Evolutionary conservation across 1,140 invertebrate species (phyloP).

Genomic region (Schlechtendalia chinensis): DNA sequence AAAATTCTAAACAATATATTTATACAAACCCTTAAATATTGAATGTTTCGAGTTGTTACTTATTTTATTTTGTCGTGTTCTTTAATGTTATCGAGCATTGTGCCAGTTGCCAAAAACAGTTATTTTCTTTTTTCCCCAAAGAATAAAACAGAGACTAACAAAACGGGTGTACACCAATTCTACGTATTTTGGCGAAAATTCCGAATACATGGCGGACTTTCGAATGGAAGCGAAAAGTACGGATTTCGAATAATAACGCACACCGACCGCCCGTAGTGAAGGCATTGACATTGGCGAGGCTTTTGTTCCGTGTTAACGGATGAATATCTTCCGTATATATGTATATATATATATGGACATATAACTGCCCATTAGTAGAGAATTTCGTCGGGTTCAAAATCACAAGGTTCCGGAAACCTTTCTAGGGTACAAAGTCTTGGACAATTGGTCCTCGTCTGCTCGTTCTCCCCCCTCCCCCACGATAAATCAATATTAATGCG

Average conservation of each 20-base stretch:
- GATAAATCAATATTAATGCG: background rate
- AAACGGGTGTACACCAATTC: background rate
- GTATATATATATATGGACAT: background rate
- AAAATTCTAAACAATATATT: background rate
- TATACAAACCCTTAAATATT: background rate
- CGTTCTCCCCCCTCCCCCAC: background rate
- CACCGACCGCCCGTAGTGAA: background rate
- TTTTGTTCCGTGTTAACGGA: background rate
- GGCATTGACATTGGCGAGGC: background rate
- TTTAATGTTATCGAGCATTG: background rate
- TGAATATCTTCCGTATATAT: background rate
- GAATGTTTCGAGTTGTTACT: background rate
- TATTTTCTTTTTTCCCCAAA: background rate
- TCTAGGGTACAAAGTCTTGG: background rate
- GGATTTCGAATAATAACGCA: background rate
- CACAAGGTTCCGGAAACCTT: conserved; percentile 1
- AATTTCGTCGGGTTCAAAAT: background rate
- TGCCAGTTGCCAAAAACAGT: background rate
- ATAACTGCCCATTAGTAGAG: background rate
- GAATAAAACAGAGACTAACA: background rate
- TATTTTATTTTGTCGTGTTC: conserved; percentile 8
- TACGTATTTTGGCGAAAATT: background rate
- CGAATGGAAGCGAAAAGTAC: background rate
- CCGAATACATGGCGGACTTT: background rate
- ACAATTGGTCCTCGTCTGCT: background rate